phyloP scores from a whole-genome alignment of 2,797 vertebrate genomes.

The Brachyrhaphis roseni region DNA sequence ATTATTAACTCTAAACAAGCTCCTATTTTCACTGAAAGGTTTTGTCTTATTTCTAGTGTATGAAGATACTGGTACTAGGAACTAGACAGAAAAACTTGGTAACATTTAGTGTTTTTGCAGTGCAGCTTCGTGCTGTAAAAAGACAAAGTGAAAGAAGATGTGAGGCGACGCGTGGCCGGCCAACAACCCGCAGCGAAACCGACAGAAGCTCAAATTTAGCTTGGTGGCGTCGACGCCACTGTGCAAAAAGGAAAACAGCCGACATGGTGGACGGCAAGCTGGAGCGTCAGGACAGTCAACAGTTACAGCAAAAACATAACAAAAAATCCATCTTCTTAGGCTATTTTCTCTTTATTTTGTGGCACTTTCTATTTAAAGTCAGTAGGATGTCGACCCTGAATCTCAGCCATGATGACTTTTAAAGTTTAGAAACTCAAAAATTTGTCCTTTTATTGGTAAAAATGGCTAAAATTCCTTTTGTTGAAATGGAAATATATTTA shows the following conservation, averaged over 20 bases:
- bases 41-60: no score
- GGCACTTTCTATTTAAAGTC: slow-evolving; percentile 4
- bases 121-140: slow-evolving; percentile 29
- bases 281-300: neutral
- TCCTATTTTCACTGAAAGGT: no score
- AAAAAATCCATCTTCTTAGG: neutral
- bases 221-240: slow-evolving; percentile 13
- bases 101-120: no score
- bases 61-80: no score
- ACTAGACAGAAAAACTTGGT: no score
- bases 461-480: neutral
- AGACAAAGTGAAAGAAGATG: slow-evolving; percentile 53
- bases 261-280: slow-evolving; percentile 14
- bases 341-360: neutral
- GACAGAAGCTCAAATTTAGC: slow-evolving; percentile 35
- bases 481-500: neutral
- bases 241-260: slow-evolving; percentile 23
- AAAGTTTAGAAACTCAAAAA: neutral
- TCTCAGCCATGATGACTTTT: slow-evolving; percentile 5
- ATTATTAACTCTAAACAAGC: no score
- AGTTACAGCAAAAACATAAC: neutral
- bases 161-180: slow-evolving; percentile 25
- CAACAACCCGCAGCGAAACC: slow-evolving; percentile 13
- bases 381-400: neutral
- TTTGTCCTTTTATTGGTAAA: neutral